Conservation (phyloP, 2,797 vertebrate genomes). For the Lepidocolaptes lacrymiger region DNA sequence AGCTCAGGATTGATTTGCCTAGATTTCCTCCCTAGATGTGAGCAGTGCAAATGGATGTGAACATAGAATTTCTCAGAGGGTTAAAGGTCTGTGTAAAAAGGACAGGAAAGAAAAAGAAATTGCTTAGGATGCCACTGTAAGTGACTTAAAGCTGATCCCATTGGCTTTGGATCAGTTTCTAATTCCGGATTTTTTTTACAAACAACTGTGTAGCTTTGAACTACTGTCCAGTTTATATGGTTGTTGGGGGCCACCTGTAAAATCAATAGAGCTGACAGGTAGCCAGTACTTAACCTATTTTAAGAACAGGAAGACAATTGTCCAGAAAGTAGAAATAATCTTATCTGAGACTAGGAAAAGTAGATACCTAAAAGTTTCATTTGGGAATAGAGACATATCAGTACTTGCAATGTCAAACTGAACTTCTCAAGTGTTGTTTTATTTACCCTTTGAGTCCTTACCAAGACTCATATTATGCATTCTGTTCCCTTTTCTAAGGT, state of each 20-base stretch:
- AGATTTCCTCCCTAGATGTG: neutral
- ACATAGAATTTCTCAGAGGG: neutral
- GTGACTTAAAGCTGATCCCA: neutral
- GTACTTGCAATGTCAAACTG: neutral
- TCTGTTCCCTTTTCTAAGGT: neutral
- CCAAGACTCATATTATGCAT: neutral
- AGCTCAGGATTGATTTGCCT: neutral
- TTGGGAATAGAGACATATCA: neutral
- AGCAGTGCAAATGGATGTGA: neutral
- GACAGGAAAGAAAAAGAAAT: neutral
- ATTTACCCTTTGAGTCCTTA: neutral
- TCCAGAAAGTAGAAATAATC: neutral
- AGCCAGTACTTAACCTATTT: neutral
- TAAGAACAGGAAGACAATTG: neutral
- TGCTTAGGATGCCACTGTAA: neutral
- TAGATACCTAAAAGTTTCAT: neutral
- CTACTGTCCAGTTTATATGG: neutral
- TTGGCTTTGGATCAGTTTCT: neutral
- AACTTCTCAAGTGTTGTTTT: neutral
- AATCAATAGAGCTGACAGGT: neutral
- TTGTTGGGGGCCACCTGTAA: neutral
- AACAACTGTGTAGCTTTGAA: neutral
- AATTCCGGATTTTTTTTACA: neutral
- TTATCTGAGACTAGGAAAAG: neutral
- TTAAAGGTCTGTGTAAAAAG: neutral